Base-by-base conservation (phyloP, 2,797 vertebrate species). In the Cetoscarus ocellatus region DNA sequence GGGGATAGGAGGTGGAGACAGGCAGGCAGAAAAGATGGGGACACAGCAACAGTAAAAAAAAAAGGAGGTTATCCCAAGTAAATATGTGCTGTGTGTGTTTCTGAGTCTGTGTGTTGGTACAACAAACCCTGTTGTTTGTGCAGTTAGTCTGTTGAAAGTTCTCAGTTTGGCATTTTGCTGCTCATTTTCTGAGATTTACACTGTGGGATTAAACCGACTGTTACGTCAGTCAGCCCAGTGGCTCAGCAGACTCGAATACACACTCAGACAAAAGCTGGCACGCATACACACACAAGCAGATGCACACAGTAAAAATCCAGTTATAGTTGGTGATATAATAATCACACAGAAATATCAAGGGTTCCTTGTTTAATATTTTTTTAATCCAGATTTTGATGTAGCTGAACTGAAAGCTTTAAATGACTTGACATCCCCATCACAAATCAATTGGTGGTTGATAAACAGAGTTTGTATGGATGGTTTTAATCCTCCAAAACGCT, bases 211-310 rank as follows among this genome's bases (percentile, higher is more conserved):
- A 89, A 88, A 84, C 61, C 15, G 55, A 59, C 55, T 75, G 73
- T 91, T 85, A 85, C 79, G 78, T 91, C 88, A 86, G 70, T 91
- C 88, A 86, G 70, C 63, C 17, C 42, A 38, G 54, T 74, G 67
- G 75, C 70, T 64, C 75, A 79, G 81, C 60, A 55, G 35, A 65
- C 74, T 70, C 55, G 55, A 27, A 62, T n/a, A 63, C 66, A 70
- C n/a, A 18, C 62, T 35, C 67, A 38, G 48, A 48, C 12, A 40
- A 44, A 52, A 77, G 79, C 57, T 49, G 19, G 62, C 74, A 65
- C 66, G 66, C 13, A 27, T 55, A 39, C 63, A 38, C 38, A 43
- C 35, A 8, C 36, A 62, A 47, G 27, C 50, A 10, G 8, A 47
- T 43, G 10, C 65, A 71, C 39, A 57, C n/a, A 54, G 55, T 66